These are phyloP conservation scores for Procapra przewalskii DNA, from an alignment of 2,113 vertebrate genomes.

Conservation along the genomic window DNA sequence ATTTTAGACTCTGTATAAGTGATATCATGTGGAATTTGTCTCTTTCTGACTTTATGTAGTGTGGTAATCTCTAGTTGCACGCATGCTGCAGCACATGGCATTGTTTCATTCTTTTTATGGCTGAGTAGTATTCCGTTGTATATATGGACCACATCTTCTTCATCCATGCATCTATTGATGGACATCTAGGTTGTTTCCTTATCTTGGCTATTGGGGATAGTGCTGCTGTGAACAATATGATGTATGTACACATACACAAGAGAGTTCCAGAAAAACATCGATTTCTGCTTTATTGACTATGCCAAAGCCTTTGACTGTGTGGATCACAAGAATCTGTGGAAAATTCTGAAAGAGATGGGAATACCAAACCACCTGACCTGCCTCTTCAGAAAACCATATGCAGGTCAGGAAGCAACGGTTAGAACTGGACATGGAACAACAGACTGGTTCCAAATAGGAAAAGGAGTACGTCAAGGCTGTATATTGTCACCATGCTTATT, in stretches of 20 bases:
- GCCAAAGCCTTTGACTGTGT: too few species aligned
- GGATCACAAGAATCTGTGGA: too few species aligned
- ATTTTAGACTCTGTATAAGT: neutral
- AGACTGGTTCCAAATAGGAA: too few species aligned
- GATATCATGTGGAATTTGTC: neutral
- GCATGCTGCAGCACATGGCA: neutral
- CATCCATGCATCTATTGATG: neutral
- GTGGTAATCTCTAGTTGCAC: neutral
- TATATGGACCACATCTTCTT: neutral
- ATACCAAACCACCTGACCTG: too few species aligned
- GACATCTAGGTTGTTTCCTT: neutral
- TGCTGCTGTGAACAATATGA: neutral
- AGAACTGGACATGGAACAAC: too few species aligned
- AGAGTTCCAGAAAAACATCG: too few species aligned
- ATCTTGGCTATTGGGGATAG: neutral
- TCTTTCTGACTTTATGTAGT: neutral
- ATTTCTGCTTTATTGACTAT: too few species aligned
- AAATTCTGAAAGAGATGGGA: too few species aligned
- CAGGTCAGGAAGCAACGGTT: too few species aligned
- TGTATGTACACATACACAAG: neutral
- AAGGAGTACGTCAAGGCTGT: too few species aligned
- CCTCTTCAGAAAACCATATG: too few species aligned
- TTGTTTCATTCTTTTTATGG: neutral
- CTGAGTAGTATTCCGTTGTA: neutral
- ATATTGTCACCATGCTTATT: too few species aligned